Percentiles rank a stretch among this genome's conserved stretches.
These are phyloP conservation scores for Drosophila simulans DNA, from an alignment of 1,140 invertebrate species.

Conservation along the genomic window DNA sequence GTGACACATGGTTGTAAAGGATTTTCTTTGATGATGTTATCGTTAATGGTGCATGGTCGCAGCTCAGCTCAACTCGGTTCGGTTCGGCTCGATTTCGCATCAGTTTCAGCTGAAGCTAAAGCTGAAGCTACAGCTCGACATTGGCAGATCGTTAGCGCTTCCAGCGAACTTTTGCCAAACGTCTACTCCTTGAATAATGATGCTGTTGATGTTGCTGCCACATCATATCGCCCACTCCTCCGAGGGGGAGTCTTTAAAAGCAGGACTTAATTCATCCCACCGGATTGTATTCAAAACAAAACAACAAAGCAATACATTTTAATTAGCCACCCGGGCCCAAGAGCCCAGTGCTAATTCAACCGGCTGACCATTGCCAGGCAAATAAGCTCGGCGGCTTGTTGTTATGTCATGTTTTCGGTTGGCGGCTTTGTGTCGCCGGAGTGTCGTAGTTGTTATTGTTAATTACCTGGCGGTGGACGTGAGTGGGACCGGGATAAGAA, in stretches of 20 bases:
- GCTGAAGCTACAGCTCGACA: conserved; percentile 18
- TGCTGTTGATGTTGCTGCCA: conserved; percentile 17
- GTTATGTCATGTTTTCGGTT: conserved; percentile 59
- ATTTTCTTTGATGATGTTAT: conserved; percentile 81
- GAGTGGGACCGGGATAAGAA: conserved; percentile 24
- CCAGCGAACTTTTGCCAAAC: conserved; percentile 28
- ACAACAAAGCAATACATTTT: conserved; percentile 59
- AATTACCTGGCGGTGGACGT: conserved; percentile 52
- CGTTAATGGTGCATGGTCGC: conserved; percentile 72
- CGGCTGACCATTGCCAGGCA: conserved; percentile 51
- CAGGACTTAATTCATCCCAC: conserved; percentile 46
- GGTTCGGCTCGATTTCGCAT: conserved; percentile 38
- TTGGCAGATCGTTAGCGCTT: conserved; percentile 63
- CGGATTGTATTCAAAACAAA: conserved; percentile 18
- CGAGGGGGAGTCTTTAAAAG: conserved; percentile 29
- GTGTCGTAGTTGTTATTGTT: conserved; percentile 63
- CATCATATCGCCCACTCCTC: conserved; percentile 1
- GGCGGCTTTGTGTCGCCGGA: conserved; percentile 34
- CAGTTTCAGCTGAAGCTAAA: conserved; percentile 34
- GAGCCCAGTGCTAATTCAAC: conserved; percentile 50
- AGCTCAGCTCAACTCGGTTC: conserved; percentile 19
- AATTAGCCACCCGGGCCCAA: conserved; percentile 56
- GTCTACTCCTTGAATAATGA: conserved; percentile 68
- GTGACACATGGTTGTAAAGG: conserved; percentile 75
- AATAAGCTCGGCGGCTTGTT: conserved; percentile 48